Evolutionary conservation across 2,113 vertebrate genomes (phyloP), one percentile per base, ranked within the genome.

Genomic region (Archilochus colubris): DNA sequence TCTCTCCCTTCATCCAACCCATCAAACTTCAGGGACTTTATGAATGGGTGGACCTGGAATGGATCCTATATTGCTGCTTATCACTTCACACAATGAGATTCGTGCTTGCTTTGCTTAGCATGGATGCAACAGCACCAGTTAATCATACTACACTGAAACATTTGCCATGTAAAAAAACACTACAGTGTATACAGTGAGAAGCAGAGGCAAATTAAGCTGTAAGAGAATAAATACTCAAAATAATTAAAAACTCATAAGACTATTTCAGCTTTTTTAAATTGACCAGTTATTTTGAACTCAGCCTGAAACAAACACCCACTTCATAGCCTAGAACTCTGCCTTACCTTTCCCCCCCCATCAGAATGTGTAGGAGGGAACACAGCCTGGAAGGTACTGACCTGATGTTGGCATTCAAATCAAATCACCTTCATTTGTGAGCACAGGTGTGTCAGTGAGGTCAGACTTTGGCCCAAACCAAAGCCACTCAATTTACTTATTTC

Each of bases 301-400:
- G 9, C 6, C 31, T 4, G 9, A 84, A 84, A 57, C 6, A 73
- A 33, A 21, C 18, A 1, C 10, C 9, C 67, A 14, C 66, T n/a
- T 20, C 23, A 46, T 2, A 30, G 2, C 10, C 14, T 50, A 55
- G 7, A 81, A 30, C 6, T 22, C 76, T 4, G 48, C 1, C 3
- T 12, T 40, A 9, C 5, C 28, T 0, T 28, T 9, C 7, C 23
- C 3, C 6, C 1, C 10, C 23, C 3, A 33, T 54, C 16, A 1
- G 0, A 43, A 12, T 6, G 2, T n/a, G 62, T 7, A 59, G 22
- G 22, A 40, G 22, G 63, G 12, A 33, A 53, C 18, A 59, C 3
- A 38, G 5, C 9, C 23, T 24, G 20, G 17, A 36, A 67, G 7
- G 1, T 27, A 5, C n/a, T 50, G 19, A 80, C 43, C n/a, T 70